These are phyloP conservation scores for Neoarius graeffei DNA, from an alignment of 2,113 vertebrate species.

Conservation along the genomic window DNA sequence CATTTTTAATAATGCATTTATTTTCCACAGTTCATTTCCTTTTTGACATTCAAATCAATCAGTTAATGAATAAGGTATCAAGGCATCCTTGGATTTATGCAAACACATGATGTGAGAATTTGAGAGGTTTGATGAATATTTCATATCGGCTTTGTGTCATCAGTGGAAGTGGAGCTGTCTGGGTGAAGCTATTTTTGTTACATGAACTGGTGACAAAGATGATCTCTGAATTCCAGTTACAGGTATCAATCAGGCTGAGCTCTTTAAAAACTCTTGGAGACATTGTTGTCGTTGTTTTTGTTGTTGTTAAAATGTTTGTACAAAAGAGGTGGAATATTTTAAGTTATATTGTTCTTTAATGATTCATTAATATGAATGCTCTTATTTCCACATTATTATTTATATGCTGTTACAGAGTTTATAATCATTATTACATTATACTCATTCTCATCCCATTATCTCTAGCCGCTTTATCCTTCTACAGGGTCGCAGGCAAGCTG, in stretches of 20 bases:
- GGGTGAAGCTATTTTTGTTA: slow-evolving; percentile 17
- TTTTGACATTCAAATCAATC: slow-evolving; percentile 24
- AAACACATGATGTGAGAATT: slow-evolving; percentile 20
- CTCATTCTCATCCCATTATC: no score
- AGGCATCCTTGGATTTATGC: slow-evolving; percentile 15
- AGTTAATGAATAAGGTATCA: slow-evolving; percentile 38
- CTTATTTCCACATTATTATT: not conserved
- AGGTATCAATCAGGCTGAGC: slow-evolving; percentile 9
- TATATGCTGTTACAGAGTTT: not conserved
- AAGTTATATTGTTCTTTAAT: not conserved
- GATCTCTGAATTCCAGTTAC: slow-evolving; percentile 18
- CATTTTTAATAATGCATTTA: slow-evolving; percentile 25
- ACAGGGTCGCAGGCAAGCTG: no score
- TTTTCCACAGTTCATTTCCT: not conserved
- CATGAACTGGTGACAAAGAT: slow-evolving; percentile 11
- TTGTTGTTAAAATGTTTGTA: not conserved
- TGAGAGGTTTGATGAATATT: slow-evolving; percentile 42
- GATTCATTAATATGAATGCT: not conserved
- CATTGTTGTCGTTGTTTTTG: no score
- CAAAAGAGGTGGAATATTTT: not conserved
- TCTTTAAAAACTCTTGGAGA: not conserved
- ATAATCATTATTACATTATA: not conserved
- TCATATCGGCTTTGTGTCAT: slow-evolving; percentile 40
- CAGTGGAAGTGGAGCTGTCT: slow-evolving; percentile 23
- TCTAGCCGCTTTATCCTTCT: no score